Evolutionary conservation across 2,888 invertebrate species (phyloP).

Genomic region (Sminthurinus aureus): DNA sequence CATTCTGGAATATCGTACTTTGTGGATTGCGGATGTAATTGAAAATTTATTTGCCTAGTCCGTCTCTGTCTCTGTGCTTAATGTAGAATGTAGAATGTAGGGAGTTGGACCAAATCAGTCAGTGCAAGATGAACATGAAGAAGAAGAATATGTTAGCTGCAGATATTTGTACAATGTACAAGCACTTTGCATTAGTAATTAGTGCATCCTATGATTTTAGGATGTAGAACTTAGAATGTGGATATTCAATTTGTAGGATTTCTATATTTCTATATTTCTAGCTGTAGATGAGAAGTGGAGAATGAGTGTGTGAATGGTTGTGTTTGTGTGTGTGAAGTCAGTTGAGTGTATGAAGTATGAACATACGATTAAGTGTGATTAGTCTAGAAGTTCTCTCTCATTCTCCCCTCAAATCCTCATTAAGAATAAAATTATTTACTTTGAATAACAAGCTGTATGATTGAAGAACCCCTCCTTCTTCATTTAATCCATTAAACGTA

Average conservation of each 20-base stretch:
- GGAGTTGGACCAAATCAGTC: no score
- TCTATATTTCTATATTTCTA: no score
- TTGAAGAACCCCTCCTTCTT: slow-evolving; percentile 41
- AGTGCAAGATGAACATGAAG: no score
- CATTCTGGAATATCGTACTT: slow-evolving; percentile 17
- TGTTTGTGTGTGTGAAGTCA: background rate
- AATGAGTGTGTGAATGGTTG: no score
- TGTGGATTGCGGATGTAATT: slow-evolving; percentile 29
- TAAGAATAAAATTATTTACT: slow-evolving; percentile 42
- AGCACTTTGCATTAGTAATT: no score
- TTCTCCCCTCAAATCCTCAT: slow-evolving; percentile 32
- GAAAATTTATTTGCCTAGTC: slow-evolving; percentile 36
- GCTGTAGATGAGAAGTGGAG: no score
- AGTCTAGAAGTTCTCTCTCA: slow-evolving; percentile 3
- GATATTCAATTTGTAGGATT: no score
- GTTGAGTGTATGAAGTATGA: background rate
- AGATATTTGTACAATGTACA: no score
- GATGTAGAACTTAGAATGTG: no score
- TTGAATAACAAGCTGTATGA: slow-evolving; percentile 39
- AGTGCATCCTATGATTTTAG: no score
- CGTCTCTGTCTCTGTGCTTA: background rate
- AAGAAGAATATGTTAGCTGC: no score
- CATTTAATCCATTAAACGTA: slow-evolving; percentile 38
- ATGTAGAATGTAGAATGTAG: no score
- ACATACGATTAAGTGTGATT: slow-evolving; percentile 11